Base-by-base conservation (phyloP, 2,797 vertebrate species). In the Tragopan temminckii region DNA sequence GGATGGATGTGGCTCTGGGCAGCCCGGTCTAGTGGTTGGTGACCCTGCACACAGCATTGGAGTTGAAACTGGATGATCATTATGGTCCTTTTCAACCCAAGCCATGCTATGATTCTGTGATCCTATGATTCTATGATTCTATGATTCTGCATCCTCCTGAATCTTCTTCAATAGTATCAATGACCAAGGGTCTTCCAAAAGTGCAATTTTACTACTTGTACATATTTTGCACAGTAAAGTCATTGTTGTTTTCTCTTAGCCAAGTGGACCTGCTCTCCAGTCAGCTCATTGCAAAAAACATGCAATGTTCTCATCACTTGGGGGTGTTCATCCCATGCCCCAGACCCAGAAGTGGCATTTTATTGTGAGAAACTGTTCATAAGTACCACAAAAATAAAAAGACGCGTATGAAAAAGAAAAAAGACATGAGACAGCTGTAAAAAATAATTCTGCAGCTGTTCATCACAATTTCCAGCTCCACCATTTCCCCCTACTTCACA, bases 371-470 rank as follows among this genome's bases (percentile, higher is more conserved):
- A 85, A 80, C 6, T 31, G 2, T 58, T 79, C 36, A 71, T 68
- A 52, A 79, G 84, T 80, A 77, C 53, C 35, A 35, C 16, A 64
- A 76, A 93, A 48, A 80, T 0, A 36, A 55, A 52, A 89, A 88
- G 31, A 91, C 31, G 9, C 3, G 14, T 72, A 52, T 69, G n/a
- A 69, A 89, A 90, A 69, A 17, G 63, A 78, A 78, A 74, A 77
- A 87, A 23, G 80, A 19, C n/a, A 50, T 20, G 19, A 80, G 42
- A 62, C 25, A 90, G 75, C 79, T 93, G 74, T 81, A 90, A 88
- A 88, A 88, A 85, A 83, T 27, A 87, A 74, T 83, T 82, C 35
- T 82, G 84, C 88, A 96, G 92, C 92, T 94, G 86, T 68, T 85
- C 81, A 58, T 75, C 75, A 87, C 69, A 27, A 50, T 67, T 94